Conservation (phyloP, 2,888 invertebrate genomes). For the Drosophila infuscata region DNA sequence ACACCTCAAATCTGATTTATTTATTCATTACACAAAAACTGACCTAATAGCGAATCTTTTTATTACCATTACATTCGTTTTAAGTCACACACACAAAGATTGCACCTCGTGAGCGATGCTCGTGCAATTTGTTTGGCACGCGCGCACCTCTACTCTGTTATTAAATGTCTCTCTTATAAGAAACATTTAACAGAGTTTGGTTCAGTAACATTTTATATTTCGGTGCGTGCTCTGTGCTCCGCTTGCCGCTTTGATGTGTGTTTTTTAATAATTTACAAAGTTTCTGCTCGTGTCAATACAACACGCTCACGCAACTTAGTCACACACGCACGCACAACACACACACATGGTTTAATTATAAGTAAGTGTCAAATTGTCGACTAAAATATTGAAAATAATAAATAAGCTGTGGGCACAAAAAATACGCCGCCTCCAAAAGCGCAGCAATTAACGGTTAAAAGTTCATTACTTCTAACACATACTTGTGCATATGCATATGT, state of each 20-base stretch:
- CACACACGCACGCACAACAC: slow-evolving; percentile 11
- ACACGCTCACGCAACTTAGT: slow-evolving; percentile 25
- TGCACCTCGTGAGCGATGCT: neutral
- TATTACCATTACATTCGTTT: neutral
- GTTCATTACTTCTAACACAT: slow-evolving; percentile 38
- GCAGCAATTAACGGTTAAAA: slow-evolving; percentile 49
- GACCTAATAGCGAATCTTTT: neutral
- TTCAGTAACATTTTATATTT: slow-evolving; percentile 59
- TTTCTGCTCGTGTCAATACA: slow-evolving; percentile 35
- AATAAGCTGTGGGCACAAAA: slow-evolving; percentile 15
- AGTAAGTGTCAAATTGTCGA: slow-evolving; percentile 54
- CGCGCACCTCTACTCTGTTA: slow-evolving; percentile 39
- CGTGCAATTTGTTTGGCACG: slow-evolving; percentile 33
- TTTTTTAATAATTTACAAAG: slow-evolving; percentile 45
- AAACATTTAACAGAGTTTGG: slow-evolving; percentile 44
- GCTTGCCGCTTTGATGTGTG: slow-evolving; percentile 37
- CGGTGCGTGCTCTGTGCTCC: slow-evolving; percentile 49
- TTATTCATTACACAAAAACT: neutral
- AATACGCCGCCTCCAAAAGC: slow-evolving; percentile 39
- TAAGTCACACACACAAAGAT: neutral
- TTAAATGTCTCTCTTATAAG: slow-evolving; percentile 47
- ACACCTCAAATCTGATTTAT: neutral
- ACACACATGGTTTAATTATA: slow-evolving; percentile 44
- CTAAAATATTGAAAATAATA: slow-evolving; percentile 16
- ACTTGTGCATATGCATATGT: slow-evolving; percentile 26